Evolutionary conservation across 2,888 invertebrate species (phyloP).

Genomic region (Pharmacophagus antenor): DNA sequence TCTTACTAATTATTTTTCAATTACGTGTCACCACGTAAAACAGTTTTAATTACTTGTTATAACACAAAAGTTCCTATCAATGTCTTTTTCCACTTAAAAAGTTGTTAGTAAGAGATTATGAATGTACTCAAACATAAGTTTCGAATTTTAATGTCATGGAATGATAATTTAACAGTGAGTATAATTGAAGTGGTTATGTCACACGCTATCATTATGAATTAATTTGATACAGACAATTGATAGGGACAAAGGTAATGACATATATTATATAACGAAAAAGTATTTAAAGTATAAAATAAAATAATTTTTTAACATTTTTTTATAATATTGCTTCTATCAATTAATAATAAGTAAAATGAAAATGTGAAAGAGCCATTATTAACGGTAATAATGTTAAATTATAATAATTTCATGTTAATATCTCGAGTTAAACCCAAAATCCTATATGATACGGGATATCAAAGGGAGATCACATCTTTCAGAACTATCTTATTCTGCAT

Average conservation of each 20-base stretch:
- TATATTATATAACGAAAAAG: too few species aligned
- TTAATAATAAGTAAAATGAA: too few species aligned
- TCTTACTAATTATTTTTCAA: not conserved
- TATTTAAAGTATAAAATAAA: too few species aligned
- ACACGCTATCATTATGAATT: too few species aligned
- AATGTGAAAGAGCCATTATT: not conserved
- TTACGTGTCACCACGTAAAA: not conserved
- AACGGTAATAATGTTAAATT: not conserved
- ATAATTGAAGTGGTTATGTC: too few species aligned
- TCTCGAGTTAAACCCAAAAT: too few species aligned
- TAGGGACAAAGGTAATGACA: too few species aligned
- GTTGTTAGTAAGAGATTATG: slow-evolving; percentile 3
- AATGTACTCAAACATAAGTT: not conserved
- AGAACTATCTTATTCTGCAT: not conserved
- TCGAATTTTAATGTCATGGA: not conserved
- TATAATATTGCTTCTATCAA: too few species aligned
- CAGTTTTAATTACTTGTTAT: not conserved
- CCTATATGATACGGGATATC: too few species aligned
- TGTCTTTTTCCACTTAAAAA: slow-evolving; percentile 6
- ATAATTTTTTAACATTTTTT: too few species aligned
- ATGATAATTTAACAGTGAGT: too few species aligned
- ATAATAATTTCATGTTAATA: not conserved
- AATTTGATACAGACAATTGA: too few species aligned
- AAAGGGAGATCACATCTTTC: not conserved
- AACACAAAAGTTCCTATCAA: not conserved